Base-by-base conservation (phyloP, 2,888 invertebrate genomes). In the Aproaerema taeniolella region DNA sequence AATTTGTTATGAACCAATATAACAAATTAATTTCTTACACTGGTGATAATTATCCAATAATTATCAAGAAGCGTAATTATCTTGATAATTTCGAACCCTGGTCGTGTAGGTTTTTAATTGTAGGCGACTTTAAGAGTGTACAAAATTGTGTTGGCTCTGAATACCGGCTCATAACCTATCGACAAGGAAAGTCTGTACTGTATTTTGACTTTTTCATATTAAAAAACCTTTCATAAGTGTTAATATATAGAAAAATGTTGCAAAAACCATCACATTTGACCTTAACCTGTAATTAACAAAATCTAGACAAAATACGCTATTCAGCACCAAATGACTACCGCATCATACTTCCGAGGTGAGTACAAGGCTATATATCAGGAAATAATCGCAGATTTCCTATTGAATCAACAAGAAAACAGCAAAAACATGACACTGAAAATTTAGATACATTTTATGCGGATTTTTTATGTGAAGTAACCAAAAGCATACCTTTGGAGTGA, bases 401-500 rank as follows among this genome's bases (percentile, higher is more conserved):
- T 8, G 28, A 28, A 28, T 15, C 6, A 2, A 9, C 7, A 2
- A 16, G 5, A 28, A 26, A 28, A 4, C 9, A 15, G 16, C 1
- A 8, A 28, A 32, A 28, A 26, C 33, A 28, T 12, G n/a, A 28
- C 2, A n/a, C 7, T 8, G 14, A 31, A 15, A 24, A 25, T 9
- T n/a, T n/a, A n/a, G 1, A 11, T 7, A 20, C 16, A 40, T 9
- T 8, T 17, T 32, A 17, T 9, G 13, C 30, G 6, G 1, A 8
- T 9, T 15, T 41, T 20, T 34, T 12, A 29, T 7, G 12, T 16
- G 16, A 34, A 40, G 13, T 43, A 32, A 29, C 28, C 35, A 42
- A 45, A 50, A 62, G 74, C 80, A 46, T 67, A 83, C 83, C 79
- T 61, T 58, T 38, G 48, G 61, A 48, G 53, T 56, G 47, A 47